A percentile compares a stretch with the other conserved stretches of the same genome.
phyloP scores from a whole-genome alignment of 92 coral and sea anemone genomes.

The Umimayanthus kanabou region DNA sequence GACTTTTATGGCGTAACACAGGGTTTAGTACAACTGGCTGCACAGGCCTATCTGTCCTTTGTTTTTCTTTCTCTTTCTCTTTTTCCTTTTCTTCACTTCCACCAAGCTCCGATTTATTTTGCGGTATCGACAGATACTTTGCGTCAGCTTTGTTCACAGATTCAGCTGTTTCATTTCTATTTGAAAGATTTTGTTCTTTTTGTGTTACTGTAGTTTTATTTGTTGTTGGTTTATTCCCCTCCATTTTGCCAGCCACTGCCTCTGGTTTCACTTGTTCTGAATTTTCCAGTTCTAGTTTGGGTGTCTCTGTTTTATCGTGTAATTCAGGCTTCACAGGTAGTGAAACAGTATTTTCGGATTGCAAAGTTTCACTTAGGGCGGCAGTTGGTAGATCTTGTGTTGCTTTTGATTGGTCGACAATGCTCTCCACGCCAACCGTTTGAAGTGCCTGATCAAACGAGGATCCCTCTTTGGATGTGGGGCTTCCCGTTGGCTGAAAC shows the following conservation, averaged over 20 bases:
- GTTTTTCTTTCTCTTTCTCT: constrained; percentile 34
- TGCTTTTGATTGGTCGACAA: not conserved
- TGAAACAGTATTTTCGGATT: not conserved
- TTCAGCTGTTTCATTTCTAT: constrained; percentile 16
- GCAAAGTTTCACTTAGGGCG: not conserved
- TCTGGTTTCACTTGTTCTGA: constrained; percentile 32
- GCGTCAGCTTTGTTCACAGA: not conserved
- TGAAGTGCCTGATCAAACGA: constrained; percentile 23
- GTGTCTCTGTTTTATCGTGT: not conserved
- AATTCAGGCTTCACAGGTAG: constrained; percentile 14
- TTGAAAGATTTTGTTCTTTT: constrained; percentile 15
- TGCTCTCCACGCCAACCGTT: not conserved
- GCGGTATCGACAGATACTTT: not conserved
- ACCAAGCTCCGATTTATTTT: not conserved
- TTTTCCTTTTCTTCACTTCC: constrained; percentile 40
- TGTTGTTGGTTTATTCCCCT: constrained; percentile 14
- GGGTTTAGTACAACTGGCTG: constrained; percentile 42
- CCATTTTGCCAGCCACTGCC: not conserved
- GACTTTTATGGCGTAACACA: constrained; percentile 40
- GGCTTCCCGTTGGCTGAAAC: constrained; percentile 56
- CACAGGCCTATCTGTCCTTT: constrained; percentile 4
- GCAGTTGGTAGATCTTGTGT: constrained; percentile 9
- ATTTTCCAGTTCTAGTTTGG: not conserved
- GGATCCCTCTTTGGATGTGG: constrained; percentile 46
- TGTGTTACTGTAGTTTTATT: not conserved